phyloP scores from a whole-genome alignment of 2,113 vertebrate species.

The Laticauda laticaudata region DNA sequence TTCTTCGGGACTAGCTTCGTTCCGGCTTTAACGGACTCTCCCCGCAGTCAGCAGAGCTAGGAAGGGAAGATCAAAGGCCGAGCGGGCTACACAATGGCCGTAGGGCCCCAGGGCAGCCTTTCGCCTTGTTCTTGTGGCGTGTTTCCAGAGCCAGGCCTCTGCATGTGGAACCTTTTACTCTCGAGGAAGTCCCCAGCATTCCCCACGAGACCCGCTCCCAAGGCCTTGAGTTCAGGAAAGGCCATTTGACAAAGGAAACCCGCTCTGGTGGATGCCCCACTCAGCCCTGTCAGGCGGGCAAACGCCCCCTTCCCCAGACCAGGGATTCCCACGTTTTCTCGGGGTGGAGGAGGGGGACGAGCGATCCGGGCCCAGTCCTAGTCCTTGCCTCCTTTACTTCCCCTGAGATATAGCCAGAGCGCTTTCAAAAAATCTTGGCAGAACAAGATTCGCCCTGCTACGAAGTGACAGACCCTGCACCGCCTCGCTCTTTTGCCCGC shows the following conservation, averaged over 20 bases:
- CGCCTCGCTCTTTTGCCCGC: not conserved
- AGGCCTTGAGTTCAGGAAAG: not conserved
- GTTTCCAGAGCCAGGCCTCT: not conserved
- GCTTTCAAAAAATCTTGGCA: not conserved
- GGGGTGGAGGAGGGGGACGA: rapidly evolving
- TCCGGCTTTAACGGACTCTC: too few species aligned
- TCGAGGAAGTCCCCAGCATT: not conserved
- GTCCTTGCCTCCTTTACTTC: too few species aligned
- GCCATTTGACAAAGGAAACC: not conserved
- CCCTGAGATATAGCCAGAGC: rapidly evolving
- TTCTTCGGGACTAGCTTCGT: not conserved
- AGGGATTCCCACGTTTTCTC: not conserved
- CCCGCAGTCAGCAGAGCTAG: not conserved
- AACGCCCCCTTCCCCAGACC: not conserved
- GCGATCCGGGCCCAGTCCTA: too few species aligned
- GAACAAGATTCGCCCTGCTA: not conserved
- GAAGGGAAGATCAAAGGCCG: not conserved
- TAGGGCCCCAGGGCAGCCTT: not conserved
- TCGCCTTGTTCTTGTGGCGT: not conserved
- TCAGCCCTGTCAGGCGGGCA: not conserved
- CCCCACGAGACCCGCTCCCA: not conserved
- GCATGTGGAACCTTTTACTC: not conserved
- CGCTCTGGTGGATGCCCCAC: not conserved
- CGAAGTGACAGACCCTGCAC: not conserved
- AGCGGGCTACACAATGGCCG: not conserved